Base-by-base conservation (phyloP, 1,140 invertebrate genomes). In the Scylla paramamosain region DNA sequence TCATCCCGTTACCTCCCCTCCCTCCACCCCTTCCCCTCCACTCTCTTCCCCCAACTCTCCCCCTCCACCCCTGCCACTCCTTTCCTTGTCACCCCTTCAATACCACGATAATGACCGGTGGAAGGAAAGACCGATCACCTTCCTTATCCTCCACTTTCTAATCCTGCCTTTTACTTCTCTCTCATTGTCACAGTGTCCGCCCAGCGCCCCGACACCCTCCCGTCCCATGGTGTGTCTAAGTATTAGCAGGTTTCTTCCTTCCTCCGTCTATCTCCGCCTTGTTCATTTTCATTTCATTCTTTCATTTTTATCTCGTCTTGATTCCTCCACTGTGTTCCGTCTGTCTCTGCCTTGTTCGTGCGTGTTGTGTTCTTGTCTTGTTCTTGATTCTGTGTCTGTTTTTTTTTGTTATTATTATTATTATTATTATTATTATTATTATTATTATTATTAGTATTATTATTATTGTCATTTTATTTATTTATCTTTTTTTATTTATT, bases 121-220 rank as follows among this genome's bases (percentile, higher is more conserved):
- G 67, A 77, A n/a, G 25, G 67, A n/a, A n/a, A 7, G 67, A n/a
- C 16, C 67, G n/a, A 77, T 77, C 67, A 77, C 67, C 20, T n/a
- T 77, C 67, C n/a, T 77, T n/a, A 25, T 77, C 67, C 67, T 77
- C 67, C 67, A n/a, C 67, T 77, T 77, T 77, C 67, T 77, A 77
- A 77, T 77, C 67, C 67, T n/a, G 16, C 67, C 67, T 77, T 77
- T 77, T 77, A 77, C 67, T 77, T n/a, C 67, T 20, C 20, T n/a
- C 67, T 77, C 67, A n/a, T 77, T 77, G 67, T 77, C 67, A 20
- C 25, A 7, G 20, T 20, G 67, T 77, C 67, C 20, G 67, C 20
- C 67, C 20, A 2, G 12, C 16, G 0, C 10, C 16, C 52, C 52
- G 52, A 12, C 1, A 12, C 3, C 10, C 52, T 14, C 16, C 52